These are phyloP conservation scores for Puntigrus tetrazona DNA, from an alignment of 2,113 vertebrate species.

Conservation along the genomic window DNA sequence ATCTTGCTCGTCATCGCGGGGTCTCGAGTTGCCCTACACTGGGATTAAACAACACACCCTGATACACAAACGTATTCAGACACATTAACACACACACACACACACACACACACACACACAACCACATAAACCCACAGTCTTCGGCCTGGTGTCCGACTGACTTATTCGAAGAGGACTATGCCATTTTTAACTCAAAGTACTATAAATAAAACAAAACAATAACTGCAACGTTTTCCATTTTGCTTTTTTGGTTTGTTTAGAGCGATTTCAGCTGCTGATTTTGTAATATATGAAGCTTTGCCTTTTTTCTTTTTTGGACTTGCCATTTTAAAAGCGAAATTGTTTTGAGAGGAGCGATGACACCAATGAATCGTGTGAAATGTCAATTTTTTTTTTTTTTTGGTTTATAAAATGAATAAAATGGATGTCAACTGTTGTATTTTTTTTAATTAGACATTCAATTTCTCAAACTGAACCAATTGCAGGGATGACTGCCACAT, in stretches of 20 bases:
- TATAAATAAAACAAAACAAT: constrained; percentile 60
- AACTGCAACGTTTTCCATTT: constrained; percentile 55
- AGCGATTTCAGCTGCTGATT: constrained; percentile 60
- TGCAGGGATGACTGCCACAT: constrained; percentile 92
- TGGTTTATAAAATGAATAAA: constrained; percentile 63
- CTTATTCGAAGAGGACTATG: constrained; percentile 74
- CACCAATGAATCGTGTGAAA: constrained; percentile 64
- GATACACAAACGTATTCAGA: constrained; percentile 69
- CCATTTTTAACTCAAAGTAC: constrained; percentile 74
- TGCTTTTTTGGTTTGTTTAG: constrained; percentile 63
- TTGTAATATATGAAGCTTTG: constrained; percentile 60
- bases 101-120: constrained; percentile 35
- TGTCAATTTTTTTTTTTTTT: constrained; percentile 51
- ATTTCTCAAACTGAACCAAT: constrained; percentile 77
- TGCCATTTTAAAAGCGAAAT: constrained; percentile 50
- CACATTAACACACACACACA: constrained; percentile 47
- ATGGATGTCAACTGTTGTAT: constrained; percentile 69
- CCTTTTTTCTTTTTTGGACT: constrained; percentile 64
- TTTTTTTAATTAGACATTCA: constrained; percentile 70
- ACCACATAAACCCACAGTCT: constrained; percentile 34
- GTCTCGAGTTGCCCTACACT: constrained; percentile 36
- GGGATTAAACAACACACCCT: constrained; percentile 62
- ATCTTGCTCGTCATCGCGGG: constrained; percentile 36
- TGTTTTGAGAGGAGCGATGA: constrained; percentile 63
- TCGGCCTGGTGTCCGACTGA: constrained; percentile 69